Percentiles rank a stretch among this genome's conserved stretches.
Conservation (phyloP, 2,888 invertebrate species). For the Lasioglossum calceatum region DNA sequence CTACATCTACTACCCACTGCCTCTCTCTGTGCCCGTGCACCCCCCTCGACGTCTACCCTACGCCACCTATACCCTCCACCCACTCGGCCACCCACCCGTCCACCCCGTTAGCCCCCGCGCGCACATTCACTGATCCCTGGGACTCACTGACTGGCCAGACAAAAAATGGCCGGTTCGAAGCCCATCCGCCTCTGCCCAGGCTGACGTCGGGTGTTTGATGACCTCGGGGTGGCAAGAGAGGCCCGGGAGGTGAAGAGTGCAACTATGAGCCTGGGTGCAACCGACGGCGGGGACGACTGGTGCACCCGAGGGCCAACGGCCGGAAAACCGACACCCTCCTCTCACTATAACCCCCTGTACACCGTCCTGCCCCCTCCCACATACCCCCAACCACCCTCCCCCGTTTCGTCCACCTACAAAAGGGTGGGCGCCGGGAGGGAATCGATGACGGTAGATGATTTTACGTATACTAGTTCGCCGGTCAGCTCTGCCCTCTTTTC, state of each 20-base stretch:
- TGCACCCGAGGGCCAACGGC: slow-evolving; percentile 77
- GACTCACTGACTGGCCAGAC: slow-evolving; percentile 84
- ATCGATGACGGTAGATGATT: slow-evolving; percentile 82
- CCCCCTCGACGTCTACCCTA: slow-evolving; percentile 61
- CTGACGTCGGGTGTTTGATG: slow-evolving; percentile 84
- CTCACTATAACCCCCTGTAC: slow-evolving; percentile 53
- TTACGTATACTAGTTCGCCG: slow-evolving; percentile 75
- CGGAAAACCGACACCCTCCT: slow-evolving; percentile 74
- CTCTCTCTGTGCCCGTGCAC: slow-evolving; percentile 59
- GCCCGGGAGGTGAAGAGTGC: slow-evolving; percentile 72
- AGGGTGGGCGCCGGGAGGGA: slow-evolving; percentile 76
- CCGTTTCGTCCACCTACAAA: slow-evolving; percentile 70
- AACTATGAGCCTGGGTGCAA: slow-evolving; percentile 69
- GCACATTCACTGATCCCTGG: slow-evolving; percentile 83
- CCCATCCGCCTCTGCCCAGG: slow-evolving; percentile 79
- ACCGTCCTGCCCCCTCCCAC: slow-evolving; percentile 35
- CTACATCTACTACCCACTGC: slow-evolving; percentile 71
- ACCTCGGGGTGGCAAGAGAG: slow-evolving; percentile 77
- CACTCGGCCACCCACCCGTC: slow-evolving; percentile 26
- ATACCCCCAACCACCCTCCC: slow-evolving; percentile 48
- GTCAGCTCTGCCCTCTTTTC: slow-evolving; percentile 75
- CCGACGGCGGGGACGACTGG: slow-evolving; percentile 71
- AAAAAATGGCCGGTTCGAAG: slow-evolving; percentile 84
- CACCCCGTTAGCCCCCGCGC: slow-evolving; percentile 62
- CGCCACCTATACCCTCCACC: slow-evolving; percentile 57